phyloP scores from a whole-genome alignment of 2,888 invertebrate genomes.

The Eupeodes luniger region DNA sequence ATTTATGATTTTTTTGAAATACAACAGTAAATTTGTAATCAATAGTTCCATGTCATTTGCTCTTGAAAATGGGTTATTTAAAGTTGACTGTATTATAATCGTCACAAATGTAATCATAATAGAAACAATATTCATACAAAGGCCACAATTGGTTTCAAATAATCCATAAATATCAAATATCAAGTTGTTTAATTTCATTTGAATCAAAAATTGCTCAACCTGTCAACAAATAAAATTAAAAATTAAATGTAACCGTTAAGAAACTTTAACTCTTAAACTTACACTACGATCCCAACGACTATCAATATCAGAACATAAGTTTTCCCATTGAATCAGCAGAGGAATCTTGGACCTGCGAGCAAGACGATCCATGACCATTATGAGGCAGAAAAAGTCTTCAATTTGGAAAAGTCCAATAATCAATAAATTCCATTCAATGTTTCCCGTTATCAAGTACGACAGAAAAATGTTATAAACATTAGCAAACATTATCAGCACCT shows the following conservation, averaged over 20 bases:
- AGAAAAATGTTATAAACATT: neutral
- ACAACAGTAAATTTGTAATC: too few species aligned
- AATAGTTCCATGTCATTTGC: neutral
- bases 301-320: neutral
- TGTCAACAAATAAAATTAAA: neutral
- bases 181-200: neutral
- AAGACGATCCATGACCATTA: constrained; percentile 3
- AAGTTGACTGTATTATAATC: neutral
- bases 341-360: constrained; percentile 1
- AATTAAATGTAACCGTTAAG: too few species aligned
- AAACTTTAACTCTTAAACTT: neutral
- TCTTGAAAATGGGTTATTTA: neutral
- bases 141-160: neutral
- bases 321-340: neutral
- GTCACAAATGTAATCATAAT: neutral
- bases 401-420: neutral
- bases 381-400: neutral
- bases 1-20: too few species aligned
- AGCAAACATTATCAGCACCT: neutral
- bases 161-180: neutral
- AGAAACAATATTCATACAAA: constrained; percentile 1
- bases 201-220: constrained; percentile 3
- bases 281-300: constrained; percentile 27
- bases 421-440: neutral
- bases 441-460: neutral